Evolutionary conservation across 2,797 vertebrate genomes (phyloP).

Genomic region (Micropoecilia bifurca): DNA sequence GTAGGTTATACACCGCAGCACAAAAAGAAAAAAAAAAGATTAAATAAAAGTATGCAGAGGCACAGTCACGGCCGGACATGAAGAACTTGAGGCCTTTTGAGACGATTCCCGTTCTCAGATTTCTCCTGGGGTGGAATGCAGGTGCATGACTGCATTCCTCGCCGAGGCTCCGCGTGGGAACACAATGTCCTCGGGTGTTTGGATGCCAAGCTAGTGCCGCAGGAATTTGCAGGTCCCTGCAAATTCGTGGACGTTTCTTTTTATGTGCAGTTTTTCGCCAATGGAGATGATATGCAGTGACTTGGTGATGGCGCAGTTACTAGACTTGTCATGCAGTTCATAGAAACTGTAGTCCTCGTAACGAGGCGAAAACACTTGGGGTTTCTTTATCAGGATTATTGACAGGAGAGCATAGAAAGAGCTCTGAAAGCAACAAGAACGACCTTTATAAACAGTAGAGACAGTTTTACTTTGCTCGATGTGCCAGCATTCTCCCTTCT

Average conservation of each 20-base stretch:
- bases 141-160: conserved; percentile 72
- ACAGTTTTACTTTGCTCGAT: neutral
- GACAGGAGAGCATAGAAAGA: neutral
- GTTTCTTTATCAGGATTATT: neutral
- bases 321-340: neutral
- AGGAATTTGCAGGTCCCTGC: conserved; percentile 18
- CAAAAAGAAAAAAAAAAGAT: neutral
- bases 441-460: neutral
- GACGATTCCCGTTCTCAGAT: conserved; percentile 33
- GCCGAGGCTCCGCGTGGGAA: conserved; percentile 54
- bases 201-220: conserved; percentile 30
- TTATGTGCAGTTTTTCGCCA: neutral
- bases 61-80: conserved; percentile 42
- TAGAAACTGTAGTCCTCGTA: neutral
- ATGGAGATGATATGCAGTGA: conserved; percentile 3
- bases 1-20: conserved; percentile 28
- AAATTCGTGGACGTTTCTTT: conserved; percentile 20
- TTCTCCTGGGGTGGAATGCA: conserved; percentile 62
- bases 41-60: conserved; percentile 16
- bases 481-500: neutral
- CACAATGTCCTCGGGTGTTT: conserved; percentile 66
- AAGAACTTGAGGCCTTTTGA: conserved; percentile 6
- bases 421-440: neutral
- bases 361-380: neutral
- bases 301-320: conserved; percentile 18